Base-by-base conservation (phyloP, 2,113 vertebrate species). In the Oreochromis spilurus region DNA sequence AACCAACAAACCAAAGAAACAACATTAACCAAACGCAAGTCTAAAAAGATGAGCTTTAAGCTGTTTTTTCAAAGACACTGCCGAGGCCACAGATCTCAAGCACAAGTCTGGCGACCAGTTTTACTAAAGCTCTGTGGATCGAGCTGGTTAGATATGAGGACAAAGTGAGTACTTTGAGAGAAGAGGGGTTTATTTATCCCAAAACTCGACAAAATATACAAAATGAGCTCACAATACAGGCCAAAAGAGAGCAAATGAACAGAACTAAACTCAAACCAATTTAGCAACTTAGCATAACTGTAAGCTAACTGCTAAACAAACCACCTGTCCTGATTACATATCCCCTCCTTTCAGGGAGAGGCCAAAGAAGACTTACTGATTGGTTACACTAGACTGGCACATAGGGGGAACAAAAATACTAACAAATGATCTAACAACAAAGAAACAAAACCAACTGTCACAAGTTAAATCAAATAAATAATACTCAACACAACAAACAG, bases 21-120 rank as follows among this genome's bases (percentile, higher is more conserved):
- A 5, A 0, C 5, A 31, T 29, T 60, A 31, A 60, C 29, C 29
- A 34, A 34, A 6, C 1, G 1, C 5, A 34, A 62, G 29, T 34
- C 29, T 62, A 62, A 62, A 31, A 17, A 36, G 17, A 36, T 36
- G 58, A 62, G 58, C 16, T 62, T 19, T n/a, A 36, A 36, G 16
- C 17, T 36, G 58, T 36, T 62, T 62, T 4, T 12, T 7, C 40
- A 43, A 43, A 62, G 58, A 62, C 58, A 62, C 31, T 62, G 58
- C 58, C 31, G 19, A 62, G 9, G 17, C 17, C 31, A 62, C 58
- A 36, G 58, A 62, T 62, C 9, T 62, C 17, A 62, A 62, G 58
- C 58, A 62, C 31, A 62, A 62, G 9, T 12, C 58, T n/a, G 31
- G 58, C 16, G 58, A 5, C 3, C 58, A 34, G 5, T 62, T 62